These are phyloP conservation scores for Gandaritis pyraliata DNA, from an alignment of 2,888 invertebrate species.

Conservation along the genomic window DNA sequence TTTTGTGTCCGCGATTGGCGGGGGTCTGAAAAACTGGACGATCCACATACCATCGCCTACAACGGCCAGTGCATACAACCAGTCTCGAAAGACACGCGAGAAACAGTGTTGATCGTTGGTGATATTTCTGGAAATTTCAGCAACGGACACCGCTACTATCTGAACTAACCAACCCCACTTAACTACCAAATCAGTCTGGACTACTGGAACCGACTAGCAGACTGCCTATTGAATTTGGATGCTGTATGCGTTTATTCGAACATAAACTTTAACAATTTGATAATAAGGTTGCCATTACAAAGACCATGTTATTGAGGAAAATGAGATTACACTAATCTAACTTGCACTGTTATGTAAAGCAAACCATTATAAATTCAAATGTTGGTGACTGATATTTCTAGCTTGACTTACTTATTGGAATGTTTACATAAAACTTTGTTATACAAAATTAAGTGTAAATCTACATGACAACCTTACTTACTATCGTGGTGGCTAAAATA, in stretches of 20 bases:
- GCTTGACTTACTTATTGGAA: slow-evolving; percentile 17
- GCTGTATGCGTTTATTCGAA: slow-evolving; percentile 29
- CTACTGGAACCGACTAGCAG: slow-evolving; percentile 64
- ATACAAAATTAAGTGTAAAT: slow-evolving; percentile 31
- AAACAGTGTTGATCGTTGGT: slow-evolving; percentile 79
- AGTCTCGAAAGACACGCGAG: slow-evolving; percentile 67
- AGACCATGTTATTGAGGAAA: slow-evolving; percentile 29
- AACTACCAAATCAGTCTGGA: slow-evolving; percentile 64
- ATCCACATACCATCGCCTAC: slow-evolving; percentile 84
- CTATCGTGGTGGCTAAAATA: slow-evolving; percentile 39
- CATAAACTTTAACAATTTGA: slow-evolving; percentile 64
- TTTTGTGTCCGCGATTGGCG: slow-evolving; percentile 81
- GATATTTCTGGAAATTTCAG: slow-evolving; percentile 80
- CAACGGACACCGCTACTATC: slow-evolving; percentile 80
- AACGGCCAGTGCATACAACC: slow-evolving; percentile 77
- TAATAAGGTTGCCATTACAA: slow-evolving; percentile 75
- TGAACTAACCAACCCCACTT: slow-evolving; percentile 54
- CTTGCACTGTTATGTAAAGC: slow-evolving; percentile 13
- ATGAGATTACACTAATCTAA: slow-evolving; percentile 15
- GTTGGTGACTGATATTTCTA: slow-evolving; percentile 14
- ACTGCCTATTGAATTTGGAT: slow-evolving; percentile 59
- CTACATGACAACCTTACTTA: slow-evolving; percentile 71
- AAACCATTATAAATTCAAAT: slow-evolving; percentile 21
- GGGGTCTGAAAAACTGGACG: slow-evolving; percentile 84
- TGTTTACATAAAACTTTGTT: slow-evolving; percentile 26